Conservation (phyloP, 2,888 invertebrate species). For the Drosophila peninsularis region DNA sequence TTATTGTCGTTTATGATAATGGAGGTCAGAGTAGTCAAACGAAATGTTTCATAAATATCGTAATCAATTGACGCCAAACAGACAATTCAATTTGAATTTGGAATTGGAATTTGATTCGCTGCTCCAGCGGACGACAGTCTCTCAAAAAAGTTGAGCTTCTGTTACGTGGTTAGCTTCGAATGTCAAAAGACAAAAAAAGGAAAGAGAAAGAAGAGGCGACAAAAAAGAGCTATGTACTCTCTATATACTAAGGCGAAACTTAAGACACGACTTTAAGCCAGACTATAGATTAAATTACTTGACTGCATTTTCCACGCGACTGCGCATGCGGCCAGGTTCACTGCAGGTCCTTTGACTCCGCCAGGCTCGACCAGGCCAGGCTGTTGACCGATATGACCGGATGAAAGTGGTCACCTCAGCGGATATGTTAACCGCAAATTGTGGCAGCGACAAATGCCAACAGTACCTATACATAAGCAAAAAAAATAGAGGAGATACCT, state of each 20-base stretch:
- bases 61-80: constrained; percentile 76
- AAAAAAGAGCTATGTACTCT: neutral
- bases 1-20: constrained; percentile 80
- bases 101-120: constrained; percentile 62
- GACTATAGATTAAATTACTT: constrained; percentile 72
- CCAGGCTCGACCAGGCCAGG: constrained; percentile 51
- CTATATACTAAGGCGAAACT: constrained; percentile 40
- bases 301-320: constrained; percentile 76
- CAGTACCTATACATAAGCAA: constrained; percentile 44
- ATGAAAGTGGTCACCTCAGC: constrained; percentile 76
- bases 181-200: constrained; percentile 3
- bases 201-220: neutral
- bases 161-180: constrained; percentile 44
- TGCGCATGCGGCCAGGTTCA: constrained; percentile 77
- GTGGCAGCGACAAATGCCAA: constrained; percentile 20
- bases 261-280: constrained; percentile 58
- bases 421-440: constrained; percentile 77
- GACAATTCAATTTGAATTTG: constrained; percentile 61
- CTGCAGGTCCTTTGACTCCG: constrained; percentile 54
- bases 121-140: constrained; percentile 17
- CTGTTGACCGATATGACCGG: constrained; percentile 73
- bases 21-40: constrained; percentile 83
- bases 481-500: constrained; percentile 17
- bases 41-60: constrained; percentile 82
- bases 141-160: constrained; percentile 48